Evolutionary conservation across 2,113 vertebrate species (phyloP).

Genomic region (Riparia riparia): DNA sequence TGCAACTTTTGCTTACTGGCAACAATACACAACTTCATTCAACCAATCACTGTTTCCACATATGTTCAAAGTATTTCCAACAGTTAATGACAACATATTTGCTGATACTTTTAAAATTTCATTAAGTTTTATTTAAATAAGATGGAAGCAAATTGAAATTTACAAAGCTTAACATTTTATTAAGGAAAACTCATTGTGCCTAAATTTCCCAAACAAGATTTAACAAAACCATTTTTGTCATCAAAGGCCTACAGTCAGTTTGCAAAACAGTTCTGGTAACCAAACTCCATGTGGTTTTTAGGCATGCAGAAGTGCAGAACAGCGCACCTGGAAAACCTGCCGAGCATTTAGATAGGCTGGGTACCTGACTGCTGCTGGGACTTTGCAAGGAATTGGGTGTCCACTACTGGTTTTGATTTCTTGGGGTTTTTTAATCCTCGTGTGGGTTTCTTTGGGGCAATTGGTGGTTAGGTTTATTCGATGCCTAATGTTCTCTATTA

Average conservation of each 20-base stretch:
- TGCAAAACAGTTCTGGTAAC: not conserved
- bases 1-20: not conserved
- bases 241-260: not conserved
- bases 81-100: not conserved
- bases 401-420: not conserved
- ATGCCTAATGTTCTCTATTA: not conserved
- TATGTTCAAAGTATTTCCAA: not conserved
- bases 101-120: not conserved
- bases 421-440: not conserved
- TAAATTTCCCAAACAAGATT: not conserved
- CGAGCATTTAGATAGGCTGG: not conserved
- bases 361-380: not conserved
- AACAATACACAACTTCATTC: not conserved
- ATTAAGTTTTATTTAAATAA: not conserved
- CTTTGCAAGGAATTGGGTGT: not conserved
- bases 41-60: not conserved
- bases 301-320: not conserved
- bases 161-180: not conserved
- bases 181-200: not conserved
- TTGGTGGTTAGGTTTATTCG: not conserved
- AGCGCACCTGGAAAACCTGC: not conserved
- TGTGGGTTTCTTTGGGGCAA: fast-evolving
- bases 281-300: not conserved
- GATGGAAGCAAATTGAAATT: not conserved
- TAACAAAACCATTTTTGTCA: not conserved